Percentiles rank a stretch among this genome's conserved stretches.
Evolutionary conservation across 2,113 vertebrate species (phyloP).

Genomic region (Ceyx margarethae): DNA sequence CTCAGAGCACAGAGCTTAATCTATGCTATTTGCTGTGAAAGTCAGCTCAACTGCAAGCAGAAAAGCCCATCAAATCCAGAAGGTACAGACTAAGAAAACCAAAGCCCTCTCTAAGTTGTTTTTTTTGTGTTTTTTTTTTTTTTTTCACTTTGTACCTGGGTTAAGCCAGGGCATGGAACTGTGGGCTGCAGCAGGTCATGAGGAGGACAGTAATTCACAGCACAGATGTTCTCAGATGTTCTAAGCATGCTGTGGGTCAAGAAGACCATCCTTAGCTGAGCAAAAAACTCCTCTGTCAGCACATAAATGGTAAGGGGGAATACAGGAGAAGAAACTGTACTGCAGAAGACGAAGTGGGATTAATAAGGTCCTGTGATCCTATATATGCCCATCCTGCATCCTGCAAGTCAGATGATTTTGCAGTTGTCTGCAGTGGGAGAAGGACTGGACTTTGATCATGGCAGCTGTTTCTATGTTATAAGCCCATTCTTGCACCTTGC

Average conservation of each 20-base stretch:
- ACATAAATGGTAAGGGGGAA: not conserved
- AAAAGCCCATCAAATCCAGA: conserved; percentile 43
- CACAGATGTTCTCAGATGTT: not conserved
- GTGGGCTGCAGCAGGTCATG: not conserved
- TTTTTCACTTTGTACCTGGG: not conserved
- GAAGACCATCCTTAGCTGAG: not conserved
- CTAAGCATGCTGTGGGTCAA: not conserved
- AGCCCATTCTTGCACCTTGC: not conserved
- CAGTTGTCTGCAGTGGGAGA: not conserved
- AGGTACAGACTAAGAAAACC: conserved; percentile 28
- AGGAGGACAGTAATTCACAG: not conserved
- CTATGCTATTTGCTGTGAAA: conserved; percentile 57
- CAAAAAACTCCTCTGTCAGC: not conserved
- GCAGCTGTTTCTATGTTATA: not conserved
- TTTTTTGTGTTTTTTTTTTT: not conserved
- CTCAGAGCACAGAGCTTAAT: conserved; percentile 55
- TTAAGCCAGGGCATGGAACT: not conserved
- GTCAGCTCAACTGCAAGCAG: conserved; percentile 36
- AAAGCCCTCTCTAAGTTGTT: not conserved
- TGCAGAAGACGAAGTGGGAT: not conserved
- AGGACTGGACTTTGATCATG: not conserved
- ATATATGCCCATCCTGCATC: not conserved
- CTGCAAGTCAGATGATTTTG: not conserved
- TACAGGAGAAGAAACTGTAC: not conserved
- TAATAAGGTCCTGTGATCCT: not conserved